Evolutionary conservation across 2,888 invertebrate species (phyloP).

Genomic region (Limnephilus rhombicus): DNA sequence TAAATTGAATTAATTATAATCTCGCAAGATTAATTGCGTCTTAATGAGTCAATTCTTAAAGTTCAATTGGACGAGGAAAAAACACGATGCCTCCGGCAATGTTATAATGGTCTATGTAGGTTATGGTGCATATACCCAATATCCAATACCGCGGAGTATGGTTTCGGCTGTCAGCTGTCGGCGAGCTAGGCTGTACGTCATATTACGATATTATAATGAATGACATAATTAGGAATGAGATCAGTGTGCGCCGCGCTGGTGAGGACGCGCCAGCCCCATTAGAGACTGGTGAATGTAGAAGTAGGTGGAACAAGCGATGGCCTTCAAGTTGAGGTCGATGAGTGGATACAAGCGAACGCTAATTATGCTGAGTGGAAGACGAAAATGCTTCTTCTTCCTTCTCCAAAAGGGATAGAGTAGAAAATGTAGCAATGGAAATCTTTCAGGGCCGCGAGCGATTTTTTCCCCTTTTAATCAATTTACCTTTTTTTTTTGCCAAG

Average conservation of each 20-base stretch:
- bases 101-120: constrained; percentile 14
- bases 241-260: not conserved
- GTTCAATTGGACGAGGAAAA: constrained; percentile 3
- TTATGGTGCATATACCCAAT: not conserved
- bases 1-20: constrained; percentile 30
- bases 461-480: no score
- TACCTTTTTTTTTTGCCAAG: no score
- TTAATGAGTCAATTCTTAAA: constrained; percentile 39
- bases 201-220: not conserved
- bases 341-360: not conserved
- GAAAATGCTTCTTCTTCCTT: not conserved
- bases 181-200: not conserved
- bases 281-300: not conserved
- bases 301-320: not conserved
- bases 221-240: constrained; percentile 1
- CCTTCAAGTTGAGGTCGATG: not conserved
- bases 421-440: not conserved
- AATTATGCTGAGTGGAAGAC: not conserved
- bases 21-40: constrained; percentile 32
- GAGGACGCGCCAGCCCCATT: not conserved
- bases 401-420: not conserved
- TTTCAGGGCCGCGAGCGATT: no score
- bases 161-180: not conserved
- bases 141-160: not conserved
- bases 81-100: constrained; percentile 5